Conservation (phyloP, 1,140 invertebrate genomes). For the Drosophila takahashii region DNA sequence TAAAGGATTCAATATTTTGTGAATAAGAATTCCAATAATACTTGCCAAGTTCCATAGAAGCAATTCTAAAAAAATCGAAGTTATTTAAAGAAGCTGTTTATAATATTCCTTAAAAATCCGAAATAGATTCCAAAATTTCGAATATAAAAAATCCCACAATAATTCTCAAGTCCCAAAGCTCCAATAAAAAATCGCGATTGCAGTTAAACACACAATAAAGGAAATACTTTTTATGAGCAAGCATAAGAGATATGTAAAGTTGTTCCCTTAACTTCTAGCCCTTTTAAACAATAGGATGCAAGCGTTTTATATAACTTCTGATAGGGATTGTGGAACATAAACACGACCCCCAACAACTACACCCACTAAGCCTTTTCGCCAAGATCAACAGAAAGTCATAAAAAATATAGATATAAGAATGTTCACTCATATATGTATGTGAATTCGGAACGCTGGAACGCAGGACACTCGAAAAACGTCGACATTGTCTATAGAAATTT, state of each 20-base stretch:
- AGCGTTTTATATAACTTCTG: slow-evolving; percentile 35
- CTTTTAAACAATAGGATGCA: slow-evolving; percentile 45
- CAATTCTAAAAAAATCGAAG: no score
- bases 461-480: slow-evolving; percentile 40
- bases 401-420: slow-evolving; percentile 75
- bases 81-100: no score
- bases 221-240: slow-evolving; percentile 11
- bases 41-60: no score
- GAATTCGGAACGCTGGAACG: slow-evolving; percentile 17
- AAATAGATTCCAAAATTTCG: background rate
- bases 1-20: no score
- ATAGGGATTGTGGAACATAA: slow-evolving; percentile 65
- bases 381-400: slow-evolving; percentile 81
- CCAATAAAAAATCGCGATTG: background rate
- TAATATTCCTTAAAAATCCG: no score
- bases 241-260: slow-evolving; percentile 12
- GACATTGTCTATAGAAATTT: slow-evolving; percentile 65
- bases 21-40: no score
- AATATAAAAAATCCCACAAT: background rate
- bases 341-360: slow-evolving; percentile 24
- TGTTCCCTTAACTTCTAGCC: slow-evolving; percentile 14
- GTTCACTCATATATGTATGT: background rate
- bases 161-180: background rate
- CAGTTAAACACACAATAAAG: slow-evolving; percentile 16
- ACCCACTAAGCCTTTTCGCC: slow-evolving; percentile 9